Evolutionary conservation across 2,888 invertebrate genomes (phyloP).

Genomic region (Zaprionus bogoriensis): DNA sequence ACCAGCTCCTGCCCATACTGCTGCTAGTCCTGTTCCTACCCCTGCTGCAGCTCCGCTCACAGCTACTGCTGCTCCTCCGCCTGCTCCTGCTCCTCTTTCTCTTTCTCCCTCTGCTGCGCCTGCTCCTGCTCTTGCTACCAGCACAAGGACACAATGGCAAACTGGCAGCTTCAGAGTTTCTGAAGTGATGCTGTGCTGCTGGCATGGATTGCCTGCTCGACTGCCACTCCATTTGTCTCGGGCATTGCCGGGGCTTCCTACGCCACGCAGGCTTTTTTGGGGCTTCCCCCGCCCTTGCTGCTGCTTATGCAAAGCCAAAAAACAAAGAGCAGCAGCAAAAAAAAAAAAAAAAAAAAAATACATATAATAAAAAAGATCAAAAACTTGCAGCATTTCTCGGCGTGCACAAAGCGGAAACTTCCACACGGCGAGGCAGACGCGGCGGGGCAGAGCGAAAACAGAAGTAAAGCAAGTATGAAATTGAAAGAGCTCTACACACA

Average conservation of each 20-base stretch:
- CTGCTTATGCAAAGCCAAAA: conserved; percentile 38
- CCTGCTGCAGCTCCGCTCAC: conserved; percentile 13
- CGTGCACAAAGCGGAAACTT: conserved; percentile 27
- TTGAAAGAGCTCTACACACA: neutral
- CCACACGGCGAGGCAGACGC: neutral
- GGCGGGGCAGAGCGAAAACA: neutral
- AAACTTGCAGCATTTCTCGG: conserved; percentile 13
- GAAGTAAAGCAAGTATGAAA: neutral
- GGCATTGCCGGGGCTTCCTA: conserved; percentile 64
- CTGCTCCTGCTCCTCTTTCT: no score
- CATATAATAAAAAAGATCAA: neutral
- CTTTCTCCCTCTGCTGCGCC: conserved; percentile 37
- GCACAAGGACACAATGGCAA: conserved; percentile 50
- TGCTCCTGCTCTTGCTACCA: conserved; percentile 20
- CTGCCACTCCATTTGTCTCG: conserved; percentile 48
- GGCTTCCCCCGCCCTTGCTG: conserved; percentile 5
- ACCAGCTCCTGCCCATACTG: no score
- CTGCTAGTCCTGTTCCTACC: no score
- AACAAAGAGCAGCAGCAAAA: neutral
- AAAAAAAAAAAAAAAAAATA: neutral
- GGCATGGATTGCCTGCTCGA: conserved; percentile 4
- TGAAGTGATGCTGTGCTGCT: conserved; percentile 6
- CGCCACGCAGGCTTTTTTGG: conserved; percentile 33
- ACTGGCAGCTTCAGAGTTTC: neutral
- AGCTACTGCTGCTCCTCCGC: no score